Base-by-base conservation (phyloP, 1,140 invertebrate genomes). In the Brachionus rotundiformis region DNA sequence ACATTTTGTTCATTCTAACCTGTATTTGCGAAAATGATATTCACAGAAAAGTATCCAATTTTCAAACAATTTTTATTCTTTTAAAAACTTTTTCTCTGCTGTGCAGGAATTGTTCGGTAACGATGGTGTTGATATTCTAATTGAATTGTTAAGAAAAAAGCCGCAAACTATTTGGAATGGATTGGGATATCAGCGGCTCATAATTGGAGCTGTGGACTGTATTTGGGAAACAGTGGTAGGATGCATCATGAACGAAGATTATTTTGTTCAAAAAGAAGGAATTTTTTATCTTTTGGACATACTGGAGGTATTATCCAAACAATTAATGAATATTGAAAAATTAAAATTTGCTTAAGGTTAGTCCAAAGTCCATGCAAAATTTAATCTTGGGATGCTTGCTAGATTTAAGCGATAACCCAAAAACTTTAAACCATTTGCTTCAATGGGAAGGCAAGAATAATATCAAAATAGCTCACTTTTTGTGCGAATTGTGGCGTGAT, bases 201-300 rank as follows among this genome's bases (percentile, higher is more conserved):
- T 89, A 0, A 63, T 81, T 25, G 79, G 54, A 3, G 59, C 86
- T 33, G 84, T 88, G 39, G 87, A 89, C 83, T 86, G 85, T 83
- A 84, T 87, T n/a, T 89, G 88, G 88, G 86, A 82, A 84, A 84
- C 85, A 36, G 83, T 88, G 68, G 85, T 88, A 68, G 87, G 87
- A 4, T 87, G 86, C 82, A 86, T 85, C 73, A 39, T 84, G 0
- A 88, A 86, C 29, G 88, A 89, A 77, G 86, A 88, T 83, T 86
- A 85, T 65, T 87, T 88, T 44, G 79, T 89, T 75, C 87, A 88
- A 82, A 86, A 85, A 79, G 86, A 88, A 79, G 88, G 88, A 7
- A 85, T 87, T 8, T 87, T 86, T 82, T 83, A 87, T 23, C 82
- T 89, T 19, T 84, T 89, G 65, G 87, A 88, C 83, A 84, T 89